Evolutionary conservation across 2,797 vertebrate genomes (phyloP).

Genomic region (Mallotus villosus): DNA sequence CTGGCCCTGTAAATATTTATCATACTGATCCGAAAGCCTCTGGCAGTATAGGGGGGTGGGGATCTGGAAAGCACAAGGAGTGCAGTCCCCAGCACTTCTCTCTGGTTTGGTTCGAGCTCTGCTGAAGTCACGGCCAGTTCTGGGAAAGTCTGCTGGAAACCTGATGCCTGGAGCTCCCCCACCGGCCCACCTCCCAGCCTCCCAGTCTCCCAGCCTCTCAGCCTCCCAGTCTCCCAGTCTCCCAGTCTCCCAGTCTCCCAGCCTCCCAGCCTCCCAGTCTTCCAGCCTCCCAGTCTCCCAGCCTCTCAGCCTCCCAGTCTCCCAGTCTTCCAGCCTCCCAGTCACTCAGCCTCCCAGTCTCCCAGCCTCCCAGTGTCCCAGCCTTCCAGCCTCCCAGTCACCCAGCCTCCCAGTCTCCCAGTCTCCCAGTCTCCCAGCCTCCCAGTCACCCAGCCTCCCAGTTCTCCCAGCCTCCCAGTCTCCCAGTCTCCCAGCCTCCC

Average conservation of each 20-base stretch:
- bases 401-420: not conserved
- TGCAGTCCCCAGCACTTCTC: not conserved
- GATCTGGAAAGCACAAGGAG: slow-evolving; percentile 32
- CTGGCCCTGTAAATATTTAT: slow-evolving; percentile 64
- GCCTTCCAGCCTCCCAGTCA: not conserved
- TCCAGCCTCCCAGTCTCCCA: not conserved
- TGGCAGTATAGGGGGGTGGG: slow-evolving; percentile 22
- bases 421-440: not conserved
- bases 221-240: not conserved
- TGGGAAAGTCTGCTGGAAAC: slow-evolving; percentile 48
- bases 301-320: not conserved
- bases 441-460: no score
- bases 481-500: not conserved
- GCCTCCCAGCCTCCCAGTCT: not conserved
- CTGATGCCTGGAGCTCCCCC: slow-evolving; percentile 32
- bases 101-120: slow-evolving; percentile 27
- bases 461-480: no score
- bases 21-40: slow-evolving; percentile 41
- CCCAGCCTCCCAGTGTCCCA: no score
- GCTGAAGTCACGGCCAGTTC: slow-evolving; percentile 30
- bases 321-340: no score
- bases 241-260: no score
- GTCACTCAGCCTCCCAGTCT: no score
- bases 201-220: no score
- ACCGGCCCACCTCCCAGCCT: not conserved